phyloP scores from a whole-genome alignment of 1,140 invertebrate genomes.

The Drusus annulatus region DNA sequence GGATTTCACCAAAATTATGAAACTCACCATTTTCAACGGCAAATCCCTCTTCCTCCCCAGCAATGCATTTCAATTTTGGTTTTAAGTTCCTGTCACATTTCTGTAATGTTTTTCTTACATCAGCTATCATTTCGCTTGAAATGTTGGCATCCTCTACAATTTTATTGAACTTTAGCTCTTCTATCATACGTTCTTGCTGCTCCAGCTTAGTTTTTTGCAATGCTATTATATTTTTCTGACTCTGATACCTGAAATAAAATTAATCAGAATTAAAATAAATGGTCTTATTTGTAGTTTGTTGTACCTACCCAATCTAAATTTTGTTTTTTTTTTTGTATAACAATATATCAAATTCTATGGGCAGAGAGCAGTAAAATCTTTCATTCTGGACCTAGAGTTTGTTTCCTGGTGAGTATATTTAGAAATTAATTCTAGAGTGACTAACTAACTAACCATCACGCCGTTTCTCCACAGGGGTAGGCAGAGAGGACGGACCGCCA shows the following conservation, averaged over 20 bases:
- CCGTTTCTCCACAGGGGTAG: too few species aligned
- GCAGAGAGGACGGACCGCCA: too few species aligned
- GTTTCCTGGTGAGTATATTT: background rate
- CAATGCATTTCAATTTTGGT: conserved; percentile 73
- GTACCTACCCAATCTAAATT: background rate
- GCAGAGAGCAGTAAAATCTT: background rate
- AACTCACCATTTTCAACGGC: conserved; percentile 61
- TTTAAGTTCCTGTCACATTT: conserved; percentile 72
- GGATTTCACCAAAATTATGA: too few species aligned
- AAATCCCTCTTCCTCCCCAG: conserved; percentile 63
- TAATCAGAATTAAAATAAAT: background rate
- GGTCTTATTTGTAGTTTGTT: background rate
- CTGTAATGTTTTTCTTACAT: conserved; percentile 73
- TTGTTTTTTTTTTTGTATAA: too few species aligned
- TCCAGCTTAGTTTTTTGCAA: conserved; percentile 75
- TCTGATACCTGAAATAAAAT: conserved; percentile 68
- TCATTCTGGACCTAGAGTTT: background rate
- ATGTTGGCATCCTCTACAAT: conserved; percentile 73
- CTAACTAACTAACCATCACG: too few species aligned
- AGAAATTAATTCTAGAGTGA: too few species aligned
- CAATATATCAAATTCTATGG: too few species aligned
- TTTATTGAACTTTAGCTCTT: conserved; percentile 76
- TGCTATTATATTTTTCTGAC: conserved; percentile 77
- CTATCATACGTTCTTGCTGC: conserved; percentile 76
- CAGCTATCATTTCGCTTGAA: conserved; percentile 72